Evolutionary conservation across 1,140 invertebrate species (phyloP), one percentile per base, ranked within the genome.

Genomic region (Tetraneura akinire): DNA sequence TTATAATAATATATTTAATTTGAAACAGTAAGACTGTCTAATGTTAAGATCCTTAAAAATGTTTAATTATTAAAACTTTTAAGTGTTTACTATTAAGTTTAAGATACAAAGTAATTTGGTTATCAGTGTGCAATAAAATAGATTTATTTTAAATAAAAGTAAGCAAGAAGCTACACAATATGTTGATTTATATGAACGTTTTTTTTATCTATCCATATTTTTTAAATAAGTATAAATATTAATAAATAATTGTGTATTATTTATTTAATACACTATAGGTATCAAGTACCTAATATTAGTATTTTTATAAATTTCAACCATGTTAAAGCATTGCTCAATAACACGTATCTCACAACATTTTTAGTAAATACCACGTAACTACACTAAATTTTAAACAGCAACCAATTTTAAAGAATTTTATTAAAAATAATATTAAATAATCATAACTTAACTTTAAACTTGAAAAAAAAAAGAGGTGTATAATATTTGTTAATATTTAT

Each of bases 251-350:
- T n/a, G n/a, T n/a, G n/a, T n/a, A n/a, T n/a, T n/a, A n/a, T n/a
- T n/a, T n/a, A n/a, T n/a, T n/a, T n/a, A n/a, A n/a, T n/a, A n/a
- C n/a, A n/a, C n/a, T n/a, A n/a, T n/a, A n/a, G n/a, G n/a, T 74
- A 47, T 45, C 51, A 49, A n/a, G 71, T 2, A 53, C 53, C 74
- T 57, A 80, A 57, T 57, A 80, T 80, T 42, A 80, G 57, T 57
- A 42, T 53, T 60, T n/a, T 57, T 29, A 37, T 42, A 37, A 37
- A 53, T 80, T 57, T 53, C 32, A 53, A 53, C 51, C 18, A 42
- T 49, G 21, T 45, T 57, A 57, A 64, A 80, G 32, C 21, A 80
- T 47, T 80, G 47, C 74, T 64, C 32, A 64, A 57, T 62, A 51
- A 78, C 74, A 64, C 21, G 32, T 42, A 51, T 80, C 78, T 64